Evolutionary conservation across 2,888 invertebrate species (phyloP).

Genomic region (Hedychridium roseum): DNA sequence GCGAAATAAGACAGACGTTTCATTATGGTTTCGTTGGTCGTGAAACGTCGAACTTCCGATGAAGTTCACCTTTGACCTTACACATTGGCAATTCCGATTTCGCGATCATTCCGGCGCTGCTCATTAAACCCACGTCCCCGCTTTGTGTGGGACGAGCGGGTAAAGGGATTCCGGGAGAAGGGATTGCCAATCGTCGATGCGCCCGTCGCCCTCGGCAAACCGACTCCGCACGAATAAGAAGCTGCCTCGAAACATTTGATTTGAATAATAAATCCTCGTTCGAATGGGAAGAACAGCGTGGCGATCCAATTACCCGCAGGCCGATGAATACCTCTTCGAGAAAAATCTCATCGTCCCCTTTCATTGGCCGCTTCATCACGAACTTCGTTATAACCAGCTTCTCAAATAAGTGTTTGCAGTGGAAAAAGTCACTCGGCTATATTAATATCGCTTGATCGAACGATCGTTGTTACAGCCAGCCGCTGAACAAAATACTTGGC

Average conservation of each 20-base stretch:
- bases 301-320: conserved; percentile 53
- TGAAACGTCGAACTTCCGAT: too few species aligned
- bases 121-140: conserved; percentile 29
- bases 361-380: conserved; percentile 13
- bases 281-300: conserved; percentile 41
- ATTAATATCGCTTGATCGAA: too few species aligned
- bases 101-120: conserved; percentile 13
- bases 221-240: conserved; percentile 32
- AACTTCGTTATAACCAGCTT: too few species aligned
- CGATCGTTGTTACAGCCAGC: too few species aligned
- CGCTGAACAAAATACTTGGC: too few species aligned
- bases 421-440: too few species aligned
- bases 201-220: conserved; percentile 25
- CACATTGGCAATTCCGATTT: conserved; percentile 23
- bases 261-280: conserved; percentile 55
- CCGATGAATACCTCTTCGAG: conserved; percentile 50
- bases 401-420: too few species aligned
- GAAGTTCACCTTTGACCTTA: conserved; percentile 6
- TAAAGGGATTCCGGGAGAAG: conserved; percentile 18
- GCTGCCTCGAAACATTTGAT: conserved; percentile 45
- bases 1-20: too few species aligned
- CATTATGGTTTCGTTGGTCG: too few species aligned
- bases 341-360: conserved; percentile 29
- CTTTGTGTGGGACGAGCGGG: conserved; percentile 7
- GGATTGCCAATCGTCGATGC: conserved; percentile 36